These are phyloP conservation scores for Euzophera pinguis DNA, from an alignment of 2,888 invertebrate species.

Conservation along the genomic window DNA sequence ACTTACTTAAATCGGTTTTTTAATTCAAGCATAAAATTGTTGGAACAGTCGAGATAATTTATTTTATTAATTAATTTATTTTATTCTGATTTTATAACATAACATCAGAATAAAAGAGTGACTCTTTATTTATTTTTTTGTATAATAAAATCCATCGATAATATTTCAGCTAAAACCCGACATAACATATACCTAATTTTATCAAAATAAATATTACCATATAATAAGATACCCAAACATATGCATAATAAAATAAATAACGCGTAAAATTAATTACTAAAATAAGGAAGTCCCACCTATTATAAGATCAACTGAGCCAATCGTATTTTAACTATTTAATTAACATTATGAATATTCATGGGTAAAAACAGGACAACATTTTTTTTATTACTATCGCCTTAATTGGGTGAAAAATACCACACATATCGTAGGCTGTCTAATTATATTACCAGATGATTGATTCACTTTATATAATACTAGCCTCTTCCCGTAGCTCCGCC, in stretches of 20 bases:
- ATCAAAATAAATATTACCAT: neutral
- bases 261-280: neutral
- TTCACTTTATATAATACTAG: too few species aligned
- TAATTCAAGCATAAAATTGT: too few species aligned
- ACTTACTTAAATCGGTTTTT: too few species aligned
- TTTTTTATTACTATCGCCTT: conserved; percentile 1
- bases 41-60: too few species aligned
- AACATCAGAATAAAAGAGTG: too few species aligned
- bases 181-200: too few species aligned
- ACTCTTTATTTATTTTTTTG: too few species aligned
- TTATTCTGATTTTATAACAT: too few species aligned
- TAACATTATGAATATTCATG: conserved; percentile 10
- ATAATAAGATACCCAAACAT: neutral
- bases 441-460: neutral
- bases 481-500: too few species aligned
- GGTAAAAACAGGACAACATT: neutral
- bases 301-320: conserved; percentile 1
- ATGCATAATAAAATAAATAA: neutral
- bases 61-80: too few species aligned
- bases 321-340: conserved; percentile 6
- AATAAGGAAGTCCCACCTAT: neutral
- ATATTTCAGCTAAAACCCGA: too few species aligned
- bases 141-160: too few species aligned
- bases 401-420: conserved; percentile 9
- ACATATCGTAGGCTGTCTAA: neutral